Conservation (phyloP, 2,888 invertebrate species). For the Phortica okadai region DNA sequence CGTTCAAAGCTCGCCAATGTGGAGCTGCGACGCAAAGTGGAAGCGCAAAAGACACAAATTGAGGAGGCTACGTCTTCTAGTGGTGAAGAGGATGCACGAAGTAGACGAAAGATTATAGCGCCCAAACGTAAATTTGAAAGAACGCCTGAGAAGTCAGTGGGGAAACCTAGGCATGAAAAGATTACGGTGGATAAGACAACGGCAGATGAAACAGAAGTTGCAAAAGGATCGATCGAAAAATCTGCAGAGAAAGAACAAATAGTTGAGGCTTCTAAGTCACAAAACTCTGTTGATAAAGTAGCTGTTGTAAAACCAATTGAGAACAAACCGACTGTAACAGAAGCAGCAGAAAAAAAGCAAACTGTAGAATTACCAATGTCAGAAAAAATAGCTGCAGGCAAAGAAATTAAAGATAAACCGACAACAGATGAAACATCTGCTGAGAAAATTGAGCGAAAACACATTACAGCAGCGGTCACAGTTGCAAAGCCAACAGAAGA, state of each 20-base stretch:
- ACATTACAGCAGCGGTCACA: too few species aligned
- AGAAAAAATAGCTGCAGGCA: not conserved
- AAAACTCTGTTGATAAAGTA: not conserved
- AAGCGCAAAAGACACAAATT: slow-evolving; percentile 67
- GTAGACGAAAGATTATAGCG: slow-evolving; percentile 60
- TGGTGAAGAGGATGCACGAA: slow-evolving; percentile 67
- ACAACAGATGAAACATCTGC: too few species aligned
- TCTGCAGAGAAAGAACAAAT: not conserved
- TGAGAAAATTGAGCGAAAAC: too few species aligned
- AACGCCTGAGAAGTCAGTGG: not conserved
- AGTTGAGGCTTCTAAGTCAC: not conserved
- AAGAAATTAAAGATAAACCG: too few species aligned
- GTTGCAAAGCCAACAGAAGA: not conserved
- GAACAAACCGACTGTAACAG: not conserved
- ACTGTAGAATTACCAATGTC: not conserved
- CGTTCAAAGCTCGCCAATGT: slow-evolving; percentile 67
- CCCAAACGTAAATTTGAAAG: slow-evolving; percentile 53
- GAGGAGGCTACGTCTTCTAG: slow-evolving; percentile 73
- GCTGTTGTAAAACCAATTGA: not conserved
- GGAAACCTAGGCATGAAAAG: not conserved
- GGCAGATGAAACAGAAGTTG: not conserved
- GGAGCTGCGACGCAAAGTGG: slow-evolving; percentile 71
- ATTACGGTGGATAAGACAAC: not conserved
- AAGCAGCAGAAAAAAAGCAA: not conserved
- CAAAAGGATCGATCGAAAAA: not conserved